phyloP scores from a whole-genome alignment of 2,113 vertebrate species.

The Eubucco bourcierii region DNA sequence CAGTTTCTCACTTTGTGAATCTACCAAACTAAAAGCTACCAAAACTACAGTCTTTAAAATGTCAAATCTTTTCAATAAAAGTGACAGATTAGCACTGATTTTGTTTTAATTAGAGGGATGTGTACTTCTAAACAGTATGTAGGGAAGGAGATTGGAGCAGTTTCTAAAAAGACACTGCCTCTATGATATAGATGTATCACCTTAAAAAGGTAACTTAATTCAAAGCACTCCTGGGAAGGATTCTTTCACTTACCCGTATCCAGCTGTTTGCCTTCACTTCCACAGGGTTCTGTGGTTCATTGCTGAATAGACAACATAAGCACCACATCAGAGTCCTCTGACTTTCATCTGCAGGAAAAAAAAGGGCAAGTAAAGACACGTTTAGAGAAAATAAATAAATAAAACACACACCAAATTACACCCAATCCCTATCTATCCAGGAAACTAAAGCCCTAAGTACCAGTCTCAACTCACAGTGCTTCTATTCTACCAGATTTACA shows the following conservation, averaged over 20 bases:
- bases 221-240: slow-evolving; percentile 36
- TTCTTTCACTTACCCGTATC: slow-evolving; percentile 81
- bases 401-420: background rate
- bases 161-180: slow-evolving; percentile 28
- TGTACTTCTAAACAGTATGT: background rate
- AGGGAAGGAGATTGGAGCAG: background rate
- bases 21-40: background rate
- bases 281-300: slow-evolving; percentile 81
- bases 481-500: background rate
- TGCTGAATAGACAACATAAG: slow-evolving; percentile 86
- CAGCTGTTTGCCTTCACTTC: slow-evolving; percentile 88
- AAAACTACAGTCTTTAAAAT: background rate
- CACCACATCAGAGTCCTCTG: slow-evolving; percentile 84
- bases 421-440: background rate
- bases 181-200: background rate
- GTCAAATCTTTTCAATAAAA: slow-evolving; percentile 6
- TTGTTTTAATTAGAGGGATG: slow-evolving; percentile 17
- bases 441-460: background rate
- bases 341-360: slow-evolving; percentile 78
- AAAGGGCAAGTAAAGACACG: slow-evolving; percentile 33
- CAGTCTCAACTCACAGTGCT: background rate
- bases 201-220: slow-evolving; percentile 57
- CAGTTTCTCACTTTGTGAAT: background rate
- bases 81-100: background rate
- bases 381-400: background rate